phyloP scores from a whole-genome alignment of 2,888 invertebrate species.

The Eubasilissa splendida region DNA sequence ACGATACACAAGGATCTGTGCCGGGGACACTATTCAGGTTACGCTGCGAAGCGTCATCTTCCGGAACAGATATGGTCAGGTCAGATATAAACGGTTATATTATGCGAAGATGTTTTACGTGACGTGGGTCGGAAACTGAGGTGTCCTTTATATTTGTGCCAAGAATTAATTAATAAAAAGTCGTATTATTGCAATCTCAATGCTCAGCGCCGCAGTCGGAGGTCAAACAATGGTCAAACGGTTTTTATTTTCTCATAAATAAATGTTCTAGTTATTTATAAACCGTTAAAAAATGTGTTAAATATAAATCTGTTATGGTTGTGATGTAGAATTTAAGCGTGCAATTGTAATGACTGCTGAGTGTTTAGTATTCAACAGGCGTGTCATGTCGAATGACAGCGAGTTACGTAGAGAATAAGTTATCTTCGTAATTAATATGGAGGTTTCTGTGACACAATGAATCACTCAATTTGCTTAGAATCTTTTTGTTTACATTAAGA shows the following conservation, averaged over 20 bases:
- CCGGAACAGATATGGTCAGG: slow-evolving; percentile 11
- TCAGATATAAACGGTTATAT: slow-evolving; percentile 11
- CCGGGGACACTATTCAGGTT: slow-evolving; percentile 1
- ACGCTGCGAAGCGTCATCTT: slow-evolving; percentile 8
- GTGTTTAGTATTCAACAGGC: slow-evolving; percentile 6
- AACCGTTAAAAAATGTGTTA: background rate
- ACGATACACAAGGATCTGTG: background rate
- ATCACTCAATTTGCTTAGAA: slow-evolving; percentile 16
- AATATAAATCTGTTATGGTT: background rate
- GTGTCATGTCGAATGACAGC: slow-evolving; percentile 7
- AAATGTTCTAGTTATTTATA: background rate
- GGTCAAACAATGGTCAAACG: too few species aligned
- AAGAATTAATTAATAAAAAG: background rate
- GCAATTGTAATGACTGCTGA: background rate
- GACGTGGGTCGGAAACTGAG: background rate
- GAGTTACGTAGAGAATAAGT: slow-evolving; percentile 2
- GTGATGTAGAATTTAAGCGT: slow-evolving; percentile 1
- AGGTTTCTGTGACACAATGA: slow-evolving; percentile 29
- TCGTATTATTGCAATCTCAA: too few species aligned
- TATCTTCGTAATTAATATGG: background rate
- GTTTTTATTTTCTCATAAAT: too few species aligned
- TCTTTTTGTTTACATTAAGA: slow-evolving; percentile 18
- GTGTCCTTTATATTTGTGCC: background rate
- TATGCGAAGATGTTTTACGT: slow-evolving; percentile 25
- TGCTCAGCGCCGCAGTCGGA: too few species aligned